Conservation (phyloP, 2,888 invertebrate genomes). For the Pandemis heparana region DNA sequence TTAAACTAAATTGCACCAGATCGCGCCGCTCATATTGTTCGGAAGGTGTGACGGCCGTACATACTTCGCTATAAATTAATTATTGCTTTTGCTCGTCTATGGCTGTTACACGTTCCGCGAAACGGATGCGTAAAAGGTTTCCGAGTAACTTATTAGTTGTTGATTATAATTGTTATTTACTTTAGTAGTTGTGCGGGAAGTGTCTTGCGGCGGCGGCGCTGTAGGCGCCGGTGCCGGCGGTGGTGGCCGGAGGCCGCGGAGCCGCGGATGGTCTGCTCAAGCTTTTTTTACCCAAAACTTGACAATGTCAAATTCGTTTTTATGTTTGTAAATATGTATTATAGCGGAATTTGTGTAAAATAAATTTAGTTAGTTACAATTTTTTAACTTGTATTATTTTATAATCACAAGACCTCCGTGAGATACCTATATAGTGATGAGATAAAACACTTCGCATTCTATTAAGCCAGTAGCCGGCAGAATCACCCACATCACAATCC, state of each 20-base stretch:
- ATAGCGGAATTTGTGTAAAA: conserved; percentile 84
- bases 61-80: conserved; percentile 34
- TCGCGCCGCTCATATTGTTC: conserved; percentile 10
- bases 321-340: conserved; percentile 86
- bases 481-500: no score
- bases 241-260: conserved; percentile 25
- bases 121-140: not conserved
- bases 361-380: conserved; percentile 75
- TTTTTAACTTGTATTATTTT: conserved; percentile 58
- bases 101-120: conserved; percentile 26
- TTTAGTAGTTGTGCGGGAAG: conserved; percentile 27
- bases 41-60: conserved; percentile 22
- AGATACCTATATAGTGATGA: not conserved
- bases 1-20: conserved; percentile 27
- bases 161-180: conserved; percentile 35
- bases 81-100: conserved; percentile 26
- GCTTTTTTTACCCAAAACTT: conserved; percentile 74
- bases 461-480: no score
- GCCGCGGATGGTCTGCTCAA: conserved; percentile 63
- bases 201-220: no score
- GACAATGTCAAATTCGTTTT: conserved; percentile 79
- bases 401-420: not conserved
- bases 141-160: conserved; percentile 12
- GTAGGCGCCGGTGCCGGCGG: conserved; percentile 19
- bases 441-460: no score